Percentiles rank a stretch among this genome's conserved stretches.
Conservation (phyloP, 2,888 invertebrate genomes). For the Euproctis similis region DNA sequence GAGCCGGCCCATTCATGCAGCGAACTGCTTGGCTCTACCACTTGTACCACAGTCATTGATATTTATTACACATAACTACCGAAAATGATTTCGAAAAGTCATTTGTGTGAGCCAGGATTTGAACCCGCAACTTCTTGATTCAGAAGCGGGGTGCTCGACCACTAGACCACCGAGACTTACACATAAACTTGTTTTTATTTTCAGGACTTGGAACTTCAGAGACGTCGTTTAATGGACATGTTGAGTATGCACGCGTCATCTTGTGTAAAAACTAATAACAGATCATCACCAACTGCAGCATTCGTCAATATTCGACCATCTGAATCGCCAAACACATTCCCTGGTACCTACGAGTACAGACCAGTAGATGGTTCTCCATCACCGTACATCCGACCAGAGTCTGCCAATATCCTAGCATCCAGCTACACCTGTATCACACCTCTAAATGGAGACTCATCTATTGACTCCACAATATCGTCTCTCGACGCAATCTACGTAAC, state of each 20-base stretch:
- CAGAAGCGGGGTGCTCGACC: too few species aligned
- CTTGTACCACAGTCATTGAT: too few species aligned
- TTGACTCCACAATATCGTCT: slow-evolving; percentile 52
- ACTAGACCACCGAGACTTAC: too few species aligned
- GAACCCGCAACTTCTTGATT: too few species aligned
- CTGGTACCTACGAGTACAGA: slow-evolving; percentile 46
- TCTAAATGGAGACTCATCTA: slow-evolving; percentile 53
- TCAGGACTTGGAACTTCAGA: slow-evolving; percentile 86
- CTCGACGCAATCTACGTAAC: slow-evolving; percentile 57
- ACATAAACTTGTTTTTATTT: slow-evolving; percentile 26
- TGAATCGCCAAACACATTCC: slow-evolving; percentile 66
- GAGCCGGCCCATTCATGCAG: too few species aligned
- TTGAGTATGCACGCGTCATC: slow-evolving; percentile 85
- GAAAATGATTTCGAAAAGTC: too few species aligned
- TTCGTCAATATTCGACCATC: slow-evolving; percentile 59
- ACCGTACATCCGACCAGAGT: slow-evolving; percentile 70
- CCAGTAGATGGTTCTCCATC: slow-evolving; percentile 38
- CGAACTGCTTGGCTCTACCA: too few species aligned
- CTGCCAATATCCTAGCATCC: slow-evolving; percentile 68
- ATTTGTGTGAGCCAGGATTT: too few species aligned
- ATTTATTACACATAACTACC: too few species aligned
- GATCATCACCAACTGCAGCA: slow-evolving; percentile 54
- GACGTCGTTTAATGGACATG: slow-evolving; percentile 86
- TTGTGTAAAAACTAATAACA: slow-evolving; percentile 68
- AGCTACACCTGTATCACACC: slow-evolving; percentile 65